Conservation (phyloP, 2,888 invertebrate species). For the Pollenia labialis region DNA sequence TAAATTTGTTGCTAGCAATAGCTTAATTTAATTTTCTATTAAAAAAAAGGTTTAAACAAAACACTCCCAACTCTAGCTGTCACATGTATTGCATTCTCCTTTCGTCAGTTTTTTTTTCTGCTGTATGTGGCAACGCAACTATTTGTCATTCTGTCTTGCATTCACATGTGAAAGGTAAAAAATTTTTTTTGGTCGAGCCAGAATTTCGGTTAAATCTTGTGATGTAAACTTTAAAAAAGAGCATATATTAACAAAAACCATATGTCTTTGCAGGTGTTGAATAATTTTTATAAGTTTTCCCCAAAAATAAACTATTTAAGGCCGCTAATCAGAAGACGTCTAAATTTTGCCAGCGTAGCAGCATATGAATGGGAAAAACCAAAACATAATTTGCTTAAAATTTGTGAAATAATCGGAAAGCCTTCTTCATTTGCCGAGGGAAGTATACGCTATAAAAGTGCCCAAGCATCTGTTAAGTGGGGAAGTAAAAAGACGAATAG, state of each 20-base stretch:
- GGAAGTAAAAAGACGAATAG: slow-evolving; percentile 90
- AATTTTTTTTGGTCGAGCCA: not conserved
- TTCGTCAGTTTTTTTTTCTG: not conserved
- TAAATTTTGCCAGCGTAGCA: slow-evolving; percentile 70
- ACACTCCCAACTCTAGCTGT: slow-evolving; percentile 7
- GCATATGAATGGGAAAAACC: slow-evolving; percentile 44
- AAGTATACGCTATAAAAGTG: slow-evolving; percentile 51
- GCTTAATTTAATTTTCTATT: not conserved
- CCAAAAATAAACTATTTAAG: slow-evolving; percentile 43
- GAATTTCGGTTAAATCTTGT: slow-evolving; percentile 25
- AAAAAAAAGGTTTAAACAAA: too few relatives aligned
- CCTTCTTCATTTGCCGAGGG: not conserved
- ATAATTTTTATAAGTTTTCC: slow-evolving; percentile 73
- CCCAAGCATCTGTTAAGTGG: slow-evolving; percentile 84
- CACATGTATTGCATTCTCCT: not conserved
- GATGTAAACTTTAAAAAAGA: slow-evolving; percentile 54
- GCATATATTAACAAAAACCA: slow-evolving; percentile 71
- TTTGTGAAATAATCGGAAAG: slow-evolving; percentile 45
- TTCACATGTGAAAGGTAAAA: slow-evolving; percentile 66
- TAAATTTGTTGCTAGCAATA: too few relatives aligned
- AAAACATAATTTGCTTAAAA: slow-evolving; percentile 31
- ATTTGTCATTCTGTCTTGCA: slow-evolving; percentile 23
- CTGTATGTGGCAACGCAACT: not conserved
- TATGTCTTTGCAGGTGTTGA: slow-evolving; percentile 81
- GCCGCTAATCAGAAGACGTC: slow-evolving; percentile 53